Evolutionary conservation across 2,888 invertebrate genomes (phyloP), one percentile per base, ranked within the genome.

Genomic region (Allophyes oxyacanthae): DNA sequence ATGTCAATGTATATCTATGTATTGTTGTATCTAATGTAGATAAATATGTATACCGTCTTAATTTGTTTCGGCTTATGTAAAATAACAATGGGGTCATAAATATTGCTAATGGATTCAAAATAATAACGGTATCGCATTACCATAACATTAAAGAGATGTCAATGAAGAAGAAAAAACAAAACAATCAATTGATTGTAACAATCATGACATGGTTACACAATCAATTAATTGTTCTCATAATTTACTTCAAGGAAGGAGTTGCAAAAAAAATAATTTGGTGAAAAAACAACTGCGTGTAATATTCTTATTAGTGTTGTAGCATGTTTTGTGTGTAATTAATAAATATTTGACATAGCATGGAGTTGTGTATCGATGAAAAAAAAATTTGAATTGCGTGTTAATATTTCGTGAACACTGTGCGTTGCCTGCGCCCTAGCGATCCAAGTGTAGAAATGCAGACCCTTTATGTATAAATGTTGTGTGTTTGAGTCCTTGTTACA

Each of bases 391-490:
- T 61, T 75, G 70, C 68, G 67, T 72, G 68, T 77, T 79, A 72
- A 48, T 60, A 61, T 78, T 28, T 77, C 85, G 86, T 87, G 81
- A 67, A 78, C 85, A 88, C 82, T 86, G 88, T 88, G 87, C 89
- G 91, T 90, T 89, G 91, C 90, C 88, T 90, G 89, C 78, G 83
- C 82, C 85, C 84, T 89, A 86, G 87, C 77, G 79, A 78, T 87
- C 91, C 91, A 90, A 92, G 92, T 89, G 89, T 94, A 92, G 92
- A 92, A 77, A 72, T 49, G 62, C 83, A 83, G 83, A 83, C 83
- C 81, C 76, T 60, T 63, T 66, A 64, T 55, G 57, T 54, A 64
- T 72, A 38, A 71, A 57, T 71, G 71, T 72, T 30, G 72, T 65
- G 46, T 67, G 64, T 66, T 75, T 76, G 64, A 76, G 68, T 75